Percentiles rank a stretch among this genome's conserved stretches.
phyloP scores from a whole-genome alignment of 2,797 vertebrate genomes.

The Vultur gryphus region DNA sequence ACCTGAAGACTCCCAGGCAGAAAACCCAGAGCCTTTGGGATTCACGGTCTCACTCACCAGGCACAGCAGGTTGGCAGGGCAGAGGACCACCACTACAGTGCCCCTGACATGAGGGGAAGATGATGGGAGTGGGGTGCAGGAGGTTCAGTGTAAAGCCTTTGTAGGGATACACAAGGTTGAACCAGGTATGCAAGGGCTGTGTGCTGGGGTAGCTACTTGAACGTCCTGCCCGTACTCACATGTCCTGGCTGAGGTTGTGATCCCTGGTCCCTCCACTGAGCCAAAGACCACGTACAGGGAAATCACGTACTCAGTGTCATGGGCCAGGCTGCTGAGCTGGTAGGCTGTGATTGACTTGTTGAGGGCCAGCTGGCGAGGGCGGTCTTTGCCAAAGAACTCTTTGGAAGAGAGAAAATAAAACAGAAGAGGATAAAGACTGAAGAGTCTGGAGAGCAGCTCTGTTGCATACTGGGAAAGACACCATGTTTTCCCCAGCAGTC shows the following conservation, averaged over 20 bases:
- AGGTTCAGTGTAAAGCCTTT: background rate
- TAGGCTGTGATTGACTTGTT: slow-evolving; percentile 77
- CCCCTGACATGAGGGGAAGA: background rate
- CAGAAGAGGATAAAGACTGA: background rate
- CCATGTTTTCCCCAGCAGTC: accelerated
- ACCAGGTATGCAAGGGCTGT: accelerated
- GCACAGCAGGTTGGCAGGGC: background rate
- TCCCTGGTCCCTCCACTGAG: slow-evolving; percentile 81
- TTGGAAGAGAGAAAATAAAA: background rate
- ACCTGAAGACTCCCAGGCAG: background rate
- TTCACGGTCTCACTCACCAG: background rate
- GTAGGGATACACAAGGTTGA: background rate
- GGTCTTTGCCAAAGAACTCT: slow-evolving; percentile 84
- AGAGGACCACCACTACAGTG: background rate
- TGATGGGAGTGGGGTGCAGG: background rate
- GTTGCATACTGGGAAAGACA: background rate
- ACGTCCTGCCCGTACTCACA: slow-evolving; percentile 72
- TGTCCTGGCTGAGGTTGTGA: slow-evolving; percentile 84
- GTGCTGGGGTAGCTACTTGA: background rate
- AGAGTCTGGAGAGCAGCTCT: background rate
- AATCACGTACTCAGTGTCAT: slow-evolving; percentile 86
- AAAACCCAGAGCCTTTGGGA: background rate
- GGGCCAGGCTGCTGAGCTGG: slow-evolving; percentile 77
- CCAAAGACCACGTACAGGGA: slow-evolving; percentile 88
- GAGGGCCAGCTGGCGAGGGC: slow-evolving; percentile 82